Evolutionary conservation across 1,140 invertebrate species (phyloP).

Genomic region (Ctenoplectra terminalis): DNA sequence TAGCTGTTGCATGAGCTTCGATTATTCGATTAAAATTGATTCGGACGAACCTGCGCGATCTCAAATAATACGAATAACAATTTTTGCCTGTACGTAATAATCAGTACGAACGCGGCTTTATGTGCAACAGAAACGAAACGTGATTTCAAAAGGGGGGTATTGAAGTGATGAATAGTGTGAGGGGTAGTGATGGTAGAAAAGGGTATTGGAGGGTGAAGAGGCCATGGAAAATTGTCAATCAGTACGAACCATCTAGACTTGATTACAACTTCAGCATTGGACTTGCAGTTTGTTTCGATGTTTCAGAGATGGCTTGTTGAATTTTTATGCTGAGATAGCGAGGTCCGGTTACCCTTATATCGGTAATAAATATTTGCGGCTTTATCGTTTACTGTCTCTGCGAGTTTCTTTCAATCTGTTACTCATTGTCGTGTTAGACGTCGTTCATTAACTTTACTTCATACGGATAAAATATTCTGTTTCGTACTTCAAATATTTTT

Average conservation of each 20-base stretch:
- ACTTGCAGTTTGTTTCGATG: slow-evolving; percentile 51
- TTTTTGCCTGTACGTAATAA: not conserved
- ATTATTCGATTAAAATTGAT: not conserved
- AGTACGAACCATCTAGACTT: slow-evolving; percentile 76
- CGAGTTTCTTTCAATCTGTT: slow-evolving; percentile 25
- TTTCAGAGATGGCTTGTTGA: slow-evolving; percentile 49
- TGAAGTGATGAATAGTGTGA: slow-evolving; percentile 40
- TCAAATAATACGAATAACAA: not conserved
- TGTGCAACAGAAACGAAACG: slow-evolving; percentile 56
- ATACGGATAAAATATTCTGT: not conserved
- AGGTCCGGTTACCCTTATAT: slow-evolving; percentile 17
- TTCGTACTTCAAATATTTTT: too few relatives aligned
- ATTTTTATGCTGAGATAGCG: slow-evolving; percentile 53
- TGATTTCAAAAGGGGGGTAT: slow-evolving; percentile 41
- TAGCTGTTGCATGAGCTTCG: not conserved
- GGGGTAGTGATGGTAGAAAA: slow-evolving; percentile 31
- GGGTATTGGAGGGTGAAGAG: slow-evolving; percentile 53
- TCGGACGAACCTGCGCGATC: not conserved
- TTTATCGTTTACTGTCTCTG: slow-evolving; percentile 3
- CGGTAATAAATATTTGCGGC: slow-evolving; percentile 49
- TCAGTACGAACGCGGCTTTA: slow-evolving; percentile 44
- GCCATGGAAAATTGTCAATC: slow-evolving; percentile 79
- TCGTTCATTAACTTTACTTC: not conserved
- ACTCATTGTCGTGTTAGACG: not conserved
- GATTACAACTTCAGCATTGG: slow-evolving; percentile 72